phyloP scores from a whole-genome alignment of 2,797 vertebrate species.

The Chelon labrosus region DNA sequence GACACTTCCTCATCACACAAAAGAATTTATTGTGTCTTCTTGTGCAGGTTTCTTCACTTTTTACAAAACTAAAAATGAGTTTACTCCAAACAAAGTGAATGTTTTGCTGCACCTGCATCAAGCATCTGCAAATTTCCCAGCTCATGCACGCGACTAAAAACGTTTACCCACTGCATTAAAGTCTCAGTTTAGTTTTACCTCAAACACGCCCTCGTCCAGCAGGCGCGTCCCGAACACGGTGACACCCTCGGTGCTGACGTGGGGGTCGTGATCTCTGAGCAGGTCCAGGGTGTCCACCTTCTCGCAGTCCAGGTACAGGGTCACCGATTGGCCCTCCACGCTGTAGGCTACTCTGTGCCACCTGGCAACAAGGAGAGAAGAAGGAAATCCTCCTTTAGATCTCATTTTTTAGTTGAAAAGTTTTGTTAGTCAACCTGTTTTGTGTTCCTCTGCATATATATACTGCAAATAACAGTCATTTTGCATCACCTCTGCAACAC shows the following conservation, averaged over 20 bases:
- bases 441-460: not conserved
- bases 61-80: not conserved
- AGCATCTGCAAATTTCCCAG: not conserved
- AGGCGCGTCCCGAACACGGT: constrained; percentile 95
- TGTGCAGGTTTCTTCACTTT: not conserved
- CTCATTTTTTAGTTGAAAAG: not conserved
- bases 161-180: not conserved
- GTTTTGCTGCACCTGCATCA: not conserved
- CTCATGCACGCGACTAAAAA: not conserved
- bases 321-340: constrained; percentile 91
- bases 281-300: constrained; percentile 90
- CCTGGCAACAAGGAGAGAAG: constrained; percentile 75
- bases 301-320: constrained; percentile 92
- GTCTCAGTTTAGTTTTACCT: constrained; percentile 82
- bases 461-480: too few relatives aligned
- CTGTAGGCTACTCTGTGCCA: constrained; percentile 98
- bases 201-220: constrained; percentile 95
- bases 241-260: constrained; percentile 93
- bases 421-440: not conserved
- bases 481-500: not conserved
- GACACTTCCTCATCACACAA: constrained; percentile 21
- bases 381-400: not conserved
- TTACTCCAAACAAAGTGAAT: not conserved
- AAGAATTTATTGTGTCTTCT: constrained; percentile 7
- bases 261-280: constrained; percentile 87